These are phyloP conservation scores for Macrostomum lignano DNA, from an alignment of 1,140 invertebrate species.

Conservation along the genomic window DNA sequence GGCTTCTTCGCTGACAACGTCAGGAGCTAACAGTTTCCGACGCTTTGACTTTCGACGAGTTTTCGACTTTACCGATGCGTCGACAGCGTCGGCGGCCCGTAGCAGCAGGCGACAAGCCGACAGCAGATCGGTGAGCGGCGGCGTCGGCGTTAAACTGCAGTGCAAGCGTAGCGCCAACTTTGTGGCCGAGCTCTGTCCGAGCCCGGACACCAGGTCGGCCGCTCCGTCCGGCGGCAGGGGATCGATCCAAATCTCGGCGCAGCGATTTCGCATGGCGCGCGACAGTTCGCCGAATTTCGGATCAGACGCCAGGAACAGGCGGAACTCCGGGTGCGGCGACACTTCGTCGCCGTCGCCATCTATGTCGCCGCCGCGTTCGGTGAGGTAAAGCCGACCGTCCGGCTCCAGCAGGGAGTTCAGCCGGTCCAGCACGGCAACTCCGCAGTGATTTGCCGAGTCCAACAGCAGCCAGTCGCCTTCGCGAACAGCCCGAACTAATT, in stretches of 20 bases:
- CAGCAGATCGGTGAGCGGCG: too few relatives aligned
- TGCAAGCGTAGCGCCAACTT: too few relatives aligned
- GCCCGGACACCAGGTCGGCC: too few relatives aligned
- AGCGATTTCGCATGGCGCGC: slow-evolving; percentile 82
- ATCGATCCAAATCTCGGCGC: slow-evolving; percentile 71
- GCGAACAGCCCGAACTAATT: slow-evolving; percentile 54
- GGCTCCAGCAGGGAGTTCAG: slow-evolving; percentile 78
- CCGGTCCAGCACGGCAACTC: slow-evolving; percentile 50
- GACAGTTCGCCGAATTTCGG: slow-evolving; percentile 77
- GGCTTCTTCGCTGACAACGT: too few relatives aligned
- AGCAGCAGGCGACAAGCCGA: too few relatives aligned
- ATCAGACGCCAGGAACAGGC: slow-evolving; percentile 72
- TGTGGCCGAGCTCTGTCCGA: too few relatives aligned
- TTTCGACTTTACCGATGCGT: too few relatives aligned
- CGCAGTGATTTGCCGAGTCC: slow-evolving; percentile 88
- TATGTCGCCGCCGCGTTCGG: slow-evolving; percentile 49
- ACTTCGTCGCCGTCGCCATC: slow-evolving; percentile 43
- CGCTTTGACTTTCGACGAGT: too few relatives aligned
- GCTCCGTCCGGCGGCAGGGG: too few relatives aligned
- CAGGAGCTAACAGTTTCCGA: too few relatives aligned
- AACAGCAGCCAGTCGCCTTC: slow-evolving; percentile 69
- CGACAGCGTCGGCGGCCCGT: too few relatives aligned
- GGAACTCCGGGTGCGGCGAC: slow-evolving; percentile 57
- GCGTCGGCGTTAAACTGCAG: too few relatives aligned
- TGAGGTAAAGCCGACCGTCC: slow-evolving; percentile 53